Conservation (phyloP, 1,140 invertebrate species). For the Cotesia vestalis region DNA sequence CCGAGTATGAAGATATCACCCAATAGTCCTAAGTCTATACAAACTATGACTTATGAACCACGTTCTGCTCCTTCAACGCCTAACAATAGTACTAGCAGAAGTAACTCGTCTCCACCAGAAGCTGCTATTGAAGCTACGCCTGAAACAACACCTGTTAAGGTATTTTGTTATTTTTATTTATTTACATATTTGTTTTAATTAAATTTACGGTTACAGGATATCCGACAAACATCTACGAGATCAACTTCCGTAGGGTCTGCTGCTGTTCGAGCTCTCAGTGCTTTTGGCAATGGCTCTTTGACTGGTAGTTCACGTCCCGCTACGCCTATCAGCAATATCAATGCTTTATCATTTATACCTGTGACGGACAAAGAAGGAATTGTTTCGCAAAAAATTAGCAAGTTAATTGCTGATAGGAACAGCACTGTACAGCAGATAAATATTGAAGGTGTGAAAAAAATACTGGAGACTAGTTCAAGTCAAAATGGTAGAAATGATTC, state of each 20-base stretch:
- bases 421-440: constrained; percentile 43
- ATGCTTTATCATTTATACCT: constrained; percentile 29
- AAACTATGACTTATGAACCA: constrained; percentile 48
- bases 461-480: constrained; percentile 46
- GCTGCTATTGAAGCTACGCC: constrained; percentile 87
- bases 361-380: constrained; percentile 43
- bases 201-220: constrained; percentile 50
- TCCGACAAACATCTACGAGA: constrained; percentile 57
- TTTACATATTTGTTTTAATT: constrained; percentile 16
- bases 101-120: constrained; percentile 76
- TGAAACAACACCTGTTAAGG: constrained; percentile 85
- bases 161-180: constrained; percentile 47
- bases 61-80: constrained; percentile 61
- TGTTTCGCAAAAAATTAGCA: constrained; percentile 56
- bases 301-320: constrained; percentile 57
- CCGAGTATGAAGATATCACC: constrained; percentile 60
- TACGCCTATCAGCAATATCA: constrained; percentile 52
- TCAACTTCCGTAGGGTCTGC: constrained; percentile 67
- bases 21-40: constrained; percentile 55
- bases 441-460: constrained; percentile 47
- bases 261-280: constrained; percentile 72
- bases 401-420: constrained; percentile 58
- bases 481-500: constrained; percentile 61
- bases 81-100: constrained; percentile 52
- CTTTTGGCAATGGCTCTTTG: constrained; percentile 59